Conservation (phyloP, 1,140 invertebrate genomes). For the Bathynomus jamesi region DNA sequence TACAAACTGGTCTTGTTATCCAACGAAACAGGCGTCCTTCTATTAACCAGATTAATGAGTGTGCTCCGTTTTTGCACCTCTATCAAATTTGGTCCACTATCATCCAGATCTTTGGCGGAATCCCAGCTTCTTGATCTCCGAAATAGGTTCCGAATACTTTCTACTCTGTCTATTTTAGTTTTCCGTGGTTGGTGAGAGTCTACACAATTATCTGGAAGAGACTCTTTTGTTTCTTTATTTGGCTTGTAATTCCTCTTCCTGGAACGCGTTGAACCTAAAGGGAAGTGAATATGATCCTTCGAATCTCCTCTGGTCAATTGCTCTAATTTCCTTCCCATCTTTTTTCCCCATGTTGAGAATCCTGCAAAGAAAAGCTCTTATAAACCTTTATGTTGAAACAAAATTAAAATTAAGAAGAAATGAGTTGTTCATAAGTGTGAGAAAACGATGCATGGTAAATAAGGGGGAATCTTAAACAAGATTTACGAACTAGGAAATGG, state of each 20-base stretch:
- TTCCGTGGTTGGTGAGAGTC: slow-evolving; percentile 22
- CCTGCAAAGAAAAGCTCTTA: slow-evolving; percentile 50
- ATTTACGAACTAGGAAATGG: too few relatives aligned
- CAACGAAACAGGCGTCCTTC: too few relatives aligned
- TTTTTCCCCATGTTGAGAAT: slow-evolving; percentile 65
- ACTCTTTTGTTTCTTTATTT: slow-evolving; percentile 5
- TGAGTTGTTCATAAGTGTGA: too few relatives aligned
- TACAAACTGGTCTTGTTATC: too few relatives aligned
- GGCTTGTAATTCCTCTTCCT: slow-evolving; percentile 27
- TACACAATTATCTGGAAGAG: neutral
- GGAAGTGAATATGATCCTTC: slow-evolving; percentile 37
- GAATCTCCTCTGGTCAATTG: slow-evolving; percentile 57
- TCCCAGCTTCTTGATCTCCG: slow-evolving; percentile 36
- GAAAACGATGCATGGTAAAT: too few relatives aligned
- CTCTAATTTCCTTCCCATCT: slow-evolving; percentile 69
- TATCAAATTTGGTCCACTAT: neutral
- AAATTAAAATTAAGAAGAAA: too few relatives aligned
- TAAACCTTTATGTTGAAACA: too few relatives aligned
- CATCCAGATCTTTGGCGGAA: slow-evolving; percentile 34
- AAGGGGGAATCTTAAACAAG: too few relatives aligned
- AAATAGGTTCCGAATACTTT: slow-evolving; percentile 37
- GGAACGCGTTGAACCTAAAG: slow-evolving; percentile 32
- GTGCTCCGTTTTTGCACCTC: too few relatives aligned
- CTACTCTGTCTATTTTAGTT: slow-evolving; percentile 34
- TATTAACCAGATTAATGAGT: too few relatives aligned